Base-by-base conservation (phyloP, 2,113 vertebrate genomes). In the Mirza zaza region DNA sequence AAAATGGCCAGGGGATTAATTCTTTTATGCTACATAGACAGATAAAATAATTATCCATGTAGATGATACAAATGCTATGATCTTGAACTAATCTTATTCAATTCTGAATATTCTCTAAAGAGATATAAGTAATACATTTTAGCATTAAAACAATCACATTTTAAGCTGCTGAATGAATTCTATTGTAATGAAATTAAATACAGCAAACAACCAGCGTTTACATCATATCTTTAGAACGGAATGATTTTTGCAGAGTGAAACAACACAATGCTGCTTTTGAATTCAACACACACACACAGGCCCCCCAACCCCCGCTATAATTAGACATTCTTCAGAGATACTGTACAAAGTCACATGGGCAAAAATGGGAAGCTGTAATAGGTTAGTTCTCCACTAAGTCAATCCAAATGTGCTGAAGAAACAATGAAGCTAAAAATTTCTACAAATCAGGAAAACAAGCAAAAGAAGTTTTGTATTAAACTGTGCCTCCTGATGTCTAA, bases 171-270 rank as follows among this genome's bases (percentile, higher is more conserved):
- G 45, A 75, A 75, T 87, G 85, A 59, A 90, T 94, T 80, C 70
- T 79, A 50, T 11, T 48, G 36, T 59, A 25, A 21, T 76, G n/a
- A 70, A 90, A 84, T 59, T 55, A 82, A 75, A 76, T 25, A 82
- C n/a, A 59, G 59, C 59, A 77, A 65, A 29, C 27, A 65, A 71
- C 11, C 39, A 36, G 71, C 4, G 14, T 84, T 93, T 79, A 32
- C 77, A 70, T 63, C 0, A 29, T 27, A 86, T 80, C 75, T 92
- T 92, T 89, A 82, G 55, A 95, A 97, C 36, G 82, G 1, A 95
- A 65, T 32, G 65, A 32, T 71, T 57, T 90, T 81, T 39, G 9
- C 42, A 71, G 57, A 50, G 71, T 93, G 81, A 95, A 97, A 88
- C 71, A 92, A 0, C 48, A 70, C 5, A 95, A 48, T 18, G 6